Percentiles rank a stretch among this genome's conserved stretches.
Conservation (phyloP, 2,113 vertebrate genomes). For the Dolichotis patagonum region DNA sequence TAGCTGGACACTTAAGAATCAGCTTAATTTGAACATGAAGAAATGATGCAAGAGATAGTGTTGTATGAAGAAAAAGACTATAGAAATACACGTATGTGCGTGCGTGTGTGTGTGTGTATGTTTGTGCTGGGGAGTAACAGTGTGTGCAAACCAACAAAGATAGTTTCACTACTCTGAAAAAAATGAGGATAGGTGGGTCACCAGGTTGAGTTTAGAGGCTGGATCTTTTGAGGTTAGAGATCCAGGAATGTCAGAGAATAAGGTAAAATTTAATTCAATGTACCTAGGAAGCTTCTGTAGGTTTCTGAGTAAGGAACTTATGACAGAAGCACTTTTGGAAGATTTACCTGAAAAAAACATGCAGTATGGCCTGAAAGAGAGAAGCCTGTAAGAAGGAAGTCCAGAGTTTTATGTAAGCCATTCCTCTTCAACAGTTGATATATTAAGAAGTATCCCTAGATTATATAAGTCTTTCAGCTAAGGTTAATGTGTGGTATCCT, state of each 20-base stretch:
- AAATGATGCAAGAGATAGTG: not conserved
- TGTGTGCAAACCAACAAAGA: not conserved
- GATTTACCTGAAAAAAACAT: not conserved
- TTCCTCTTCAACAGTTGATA: not conserved
- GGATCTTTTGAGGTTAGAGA: not conserved
- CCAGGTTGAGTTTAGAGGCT: not conserved
- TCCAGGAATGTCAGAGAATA: not conserved
- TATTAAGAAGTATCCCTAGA: not conserved
- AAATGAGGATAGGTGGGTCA: not conserved
- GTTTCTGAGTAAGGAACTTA: not conserved
- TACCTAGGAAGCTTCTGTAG: not conserved
- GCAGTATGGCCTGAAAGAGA: not conserved
- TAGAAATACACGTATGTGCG: not conserved
- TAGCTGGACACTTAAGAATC: not conserved
- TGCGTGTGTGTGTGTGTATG: not conserved
- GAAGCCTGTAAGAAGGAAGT: not conserved
- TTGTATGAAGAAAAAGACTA: not conserved
- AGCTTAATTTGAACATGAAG: not conserved
- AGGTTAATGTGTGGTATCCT: not conserved
- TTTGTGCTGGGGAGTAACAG: not conserved
- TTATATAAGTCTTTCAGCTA: not conserved
- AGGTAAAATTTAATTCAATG: constrained; percentile 34
- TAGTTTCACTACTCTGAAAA: not conserved
- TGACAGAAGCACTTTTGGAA: not conserved
- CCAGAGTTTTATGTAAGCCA: not conserved